Conservation (phyloP, 1,140 invertebrate species). For the Bradynema listronoti region DNA sequence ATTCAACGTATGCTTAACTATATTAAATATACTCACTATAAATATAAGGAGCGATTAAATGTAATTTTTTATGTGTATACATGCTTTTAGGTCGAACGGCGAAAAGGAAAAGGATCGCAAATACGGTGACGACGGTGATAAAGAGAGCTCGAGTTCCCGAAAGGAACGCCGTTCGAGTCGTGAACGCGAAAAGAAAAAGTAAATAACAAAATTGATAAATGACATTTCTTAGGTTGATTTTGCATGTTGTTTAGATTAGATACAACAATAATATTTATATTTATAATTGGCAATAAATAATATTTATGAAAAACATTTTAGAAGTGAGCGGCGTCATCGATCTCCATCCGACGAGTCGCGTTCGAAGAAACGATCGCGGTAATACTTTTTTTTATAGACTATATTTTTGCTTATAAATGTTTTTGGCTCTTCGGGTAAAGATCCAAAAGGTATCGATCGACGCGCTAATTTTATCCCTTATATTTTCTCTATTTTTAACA, state of each 20-base stretch:
- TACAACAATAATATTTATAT: slow-evolving; percentile 9
- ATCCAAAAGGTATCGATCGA: too few species aligned
- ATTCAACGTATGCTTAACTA: background rate
- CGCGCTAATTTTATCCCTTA: too few species aligned
- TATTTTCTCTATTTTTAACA: too few species aligned
- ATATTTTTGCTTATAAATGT: too few species aligned
- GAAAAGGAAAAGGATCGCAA: slow-evolving; percentile 13
- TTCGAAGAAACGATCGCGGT: slow-evolving; percentile 24
- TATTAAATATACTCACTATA: too few species aligned
- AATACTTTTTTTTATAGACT: slow-evolving; percentile 13
- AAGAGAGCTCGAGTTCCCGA: slow-evolving; percentile 11
- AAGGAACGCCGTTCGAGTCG: slow-evolving; percentile 28
- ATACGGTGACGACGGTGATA: slow-evolving; percentile 12
- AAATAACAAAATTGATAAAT: too few species aligned
- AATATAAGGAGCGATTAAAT: background rate
- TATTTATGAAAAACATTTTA: slow-evolving; percentile 26
- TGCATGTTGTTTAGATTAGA: too few species aligned
- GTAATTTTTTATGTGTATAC: background rate
- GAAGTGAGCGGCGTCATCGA: slow-evolving; percentile 11
- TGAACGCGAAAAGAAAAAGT: slow-evolving; percentile 27
- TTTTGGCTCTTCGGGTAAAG: background rate
- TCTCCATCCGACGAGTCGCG: slow-evolving; percentile 18
- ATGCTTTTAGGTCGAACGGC: background rate
- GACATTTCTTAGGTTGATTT: too few species aligned
- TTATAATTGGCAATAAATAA: slow-evolving; percentile 8